Evolutionary conservation across 2,888 invertebrate genomes (phyloP).

Genomic region (Cyaniris semiargus): DNA sequence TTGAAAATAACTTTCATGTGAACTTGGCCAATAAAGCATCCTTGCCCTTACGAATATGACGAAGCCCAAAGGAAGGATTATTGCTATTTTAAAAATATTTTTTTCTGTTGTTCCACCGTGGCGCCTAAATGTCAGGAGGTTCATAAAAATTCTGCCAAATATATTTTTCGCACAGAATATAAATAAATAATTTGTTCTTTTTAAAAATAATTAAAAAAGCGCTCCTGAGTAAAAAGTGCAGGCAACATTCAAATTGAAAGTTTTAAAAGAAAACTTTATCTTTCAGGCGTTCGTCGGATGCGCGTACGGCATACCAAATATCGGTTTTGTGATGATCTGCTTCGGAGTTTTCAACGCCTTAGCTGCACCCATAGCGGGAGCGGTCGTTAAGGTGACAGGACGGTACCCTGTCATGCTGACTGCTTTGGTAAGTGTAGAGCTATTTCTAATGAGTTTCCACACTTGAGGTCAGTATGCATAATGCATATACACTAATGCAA

Average conservation of each 20-base stretch:
- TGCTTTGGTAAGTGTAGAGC: constrained; percentile 71
- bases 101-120: too few species aligned
- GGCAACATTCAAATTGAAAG: neutral
- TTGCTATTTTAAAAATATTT: too few species aligned
- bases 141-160: too few species aligned
- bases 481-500: too few species aligned
- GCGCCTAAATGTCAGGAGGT: too few species aligned
- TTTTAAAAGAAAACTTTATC: neutral
- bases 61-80: too few species aligned
- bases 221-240: neutral
- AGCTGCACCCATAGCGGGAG: constrained; percentile 91
- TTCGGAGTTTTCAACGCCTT: constrained; percentile 93
- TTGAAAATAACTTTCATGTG: neutral
- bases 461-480: too few species aligned
- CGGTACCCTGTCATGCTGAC: constrained; percentile 88
- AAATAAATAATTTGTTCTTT: too few species aligned
- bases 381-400: constrained; percentile 89
- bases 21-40: neutral
- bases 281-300: constrained; percentile 90
- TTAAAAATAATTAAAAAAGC: neutral
- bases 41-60: too few species aligned
- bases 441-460: neutral
- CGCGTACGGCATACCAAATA: constrained; percentile 93
- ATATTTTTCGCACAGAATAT: too few species aligned
- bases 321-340: constrained; percentile 96